Evolutionary conservation across 2,113 vertebrate genomes (phyloP).

Genomic region (Phoxinus phoxinus): DNA sequence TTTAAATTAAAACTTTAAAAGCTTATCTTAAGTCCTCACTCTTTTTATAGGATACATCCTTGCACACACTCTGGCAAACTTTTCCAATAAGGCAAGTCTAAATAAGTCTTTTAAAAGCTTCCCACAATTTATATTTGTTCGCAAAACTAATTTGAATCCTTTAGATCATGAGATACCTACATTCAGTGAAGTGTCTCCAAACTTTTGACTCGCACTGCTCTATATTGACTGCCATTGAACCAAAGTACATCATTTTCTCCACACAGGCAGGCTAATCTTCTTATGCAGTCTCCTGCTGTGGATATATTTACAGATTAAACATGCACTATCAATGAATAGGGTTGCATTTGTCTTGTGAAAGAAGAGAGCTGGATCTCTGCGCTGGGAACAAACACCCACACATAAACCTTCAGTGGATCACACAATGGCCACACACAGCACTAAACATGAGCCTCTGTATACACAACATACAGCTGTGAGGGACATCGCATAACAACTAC

Average conservation of each 20-base stretch:
- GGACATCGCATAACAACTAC: neutral
- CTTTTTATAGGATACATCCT: neutral
- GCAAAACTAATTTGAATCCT: neutral
- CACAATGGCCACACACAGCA: neutral
- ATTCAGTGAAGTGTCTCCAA: neutral
- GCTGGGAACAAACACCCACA: neutral
- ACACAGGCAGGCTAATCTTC: neutral
- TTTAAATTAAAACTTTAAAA: neutral
- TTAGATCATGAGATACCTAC: neutral
- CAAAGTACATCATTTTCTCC: neutral
- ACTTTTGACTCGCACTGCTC: neutral
- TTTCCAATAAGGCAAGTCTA: too few species aligned
- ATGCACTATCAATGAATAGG: neutral
- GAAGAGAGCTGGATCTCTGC: neutral
- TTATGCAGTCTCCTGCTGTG: conserved; percentile 14
- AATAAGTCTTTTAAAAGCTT: neutral
- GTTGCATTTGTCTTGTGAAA: neutral
- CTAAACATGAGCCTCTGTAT: neutral
- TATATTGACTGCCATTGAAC: neutral
- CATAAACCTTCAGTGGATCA: neutral
- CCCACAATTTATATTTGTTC: neutral
- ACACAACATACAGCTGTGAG: neutral
- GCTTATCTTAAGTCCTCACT: neutral
- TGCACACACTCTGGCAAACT: neutral
- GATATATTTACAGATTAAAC: conserved; percentile 30